phyloP scores from a whole-genome alignment of 2,113 vertebrate genomes.

The Monopterus albus region DNA sequence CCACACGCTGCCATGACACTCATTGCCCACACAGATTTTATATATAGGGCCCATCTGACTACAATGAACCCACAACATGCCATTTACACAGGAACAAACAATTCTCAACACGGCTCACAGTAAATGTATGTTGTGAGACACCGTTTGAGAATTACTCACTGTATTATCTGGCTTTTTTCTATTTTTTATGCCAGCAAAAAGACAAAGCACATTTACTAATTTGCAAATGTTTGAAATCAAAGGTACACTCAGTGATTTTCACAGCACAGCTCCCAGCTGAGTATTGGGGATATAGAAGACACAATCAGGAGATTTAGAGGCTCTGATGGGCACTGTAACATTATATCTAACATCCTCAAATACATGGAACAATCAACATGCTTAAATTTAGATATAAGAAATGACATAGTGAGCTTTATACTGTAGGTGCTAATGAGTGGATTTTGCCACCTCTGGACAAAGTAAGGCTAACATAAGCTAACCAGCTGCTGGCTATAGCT shows the following conservation, averaged over 20 bases:
- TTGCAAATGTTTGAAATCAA: background rate
- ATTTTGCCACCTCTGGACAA: too few relatives aligned
- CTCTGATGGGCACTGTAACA: background rate
- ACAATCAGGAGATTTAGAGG: background rate
- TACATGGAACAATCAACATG: too few relatives aligned
- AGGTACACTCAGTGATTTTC: background rate
- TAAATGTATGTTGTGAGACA: background rate
- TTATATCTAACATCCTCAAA: too few relatives aligned
- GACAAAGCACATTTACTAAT: background rate
- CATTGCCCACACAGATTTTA: conserved; percentile 49
- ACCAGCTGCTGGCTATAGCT: too few relatives aligned
- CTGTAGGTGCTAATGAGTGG: too few relatives aligned
- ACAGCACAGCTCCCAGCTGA: background rate
- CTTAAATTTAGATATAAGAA: too few relatives aligned
- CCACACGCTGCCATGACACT: conserved; percentile 41
- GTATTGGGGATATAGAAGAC: background rate
- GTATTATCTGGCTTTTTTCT: background rate
- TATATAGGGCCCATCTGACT: conserved; percentile 38
- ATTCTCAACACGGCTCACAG: background rate
- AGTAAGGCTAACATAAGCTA: too few relatives aligned
- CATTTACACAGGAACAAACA: conserved; percentile 26
- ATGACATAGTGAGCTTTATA: too few relatives aligned
- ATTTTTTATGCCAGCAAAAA: background rate
- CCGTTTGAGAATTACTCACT: background rate
- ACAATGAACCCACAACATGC: conserved; percentile 6